phyloP scores from a whole-genome alignment of 2,113 vertebrate species.

The Hemichromis elongatus region DNA sequence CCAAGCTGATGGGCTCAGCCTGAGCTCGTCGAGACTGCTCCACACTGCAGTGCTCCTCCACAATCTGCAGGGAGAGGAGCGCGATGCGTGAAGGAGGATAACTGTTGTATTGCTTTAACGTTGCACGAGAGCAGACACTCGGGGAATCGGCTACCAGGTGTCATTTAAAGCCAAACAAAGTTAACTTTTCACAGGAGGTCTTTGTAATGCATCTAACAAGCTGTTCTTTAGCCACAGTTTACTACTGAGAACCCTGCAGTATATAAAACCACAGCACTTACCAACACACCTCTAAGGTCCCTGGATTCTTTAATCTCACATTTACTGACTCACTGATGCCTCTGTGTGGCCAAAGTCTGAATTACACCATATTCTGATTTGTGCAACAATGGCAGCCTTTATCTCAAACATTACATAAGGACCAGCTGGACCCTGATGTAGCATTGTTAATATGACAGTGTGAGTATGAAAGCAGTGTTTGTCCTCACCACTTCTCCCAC shows the following conservation, averaged over 20 bases:
- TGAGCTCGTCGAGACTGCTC: constrained; percentile 91
- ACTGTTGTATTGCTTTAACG: background rate
- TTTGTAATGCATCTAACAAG: background rate
- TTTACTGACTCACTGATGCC: background rate
- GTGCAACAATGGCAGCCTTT: background rate
- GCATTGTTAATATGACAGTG: background rate
- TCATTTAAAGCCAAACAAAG: background rate
- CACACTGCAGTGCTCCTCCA: constrained; percentile 93
- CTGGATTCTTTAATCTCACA: background rate
- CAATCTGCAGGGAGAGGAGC: constrained; percentile 72
- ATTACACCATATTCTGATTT: background rate
- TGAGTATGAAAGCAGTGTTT: background rate
- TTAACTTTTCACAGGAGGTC: accelerated
- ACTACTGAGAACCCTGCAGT: background rate
- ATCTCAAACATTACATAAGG: background rate
- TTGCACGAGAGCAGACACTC: background rate
- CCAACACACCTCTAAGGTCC: accelerated
- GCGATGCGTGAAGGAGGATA: background rate
- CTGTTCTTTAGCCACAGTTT: background rate
- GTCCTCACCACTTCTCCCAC: background rate
- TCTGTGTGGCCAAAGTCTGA: background rate
- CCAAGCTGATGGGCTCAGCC: constrained; percentile 95
- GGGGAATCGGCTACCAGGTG: background rate
- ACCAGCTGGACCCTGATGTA: background rate
- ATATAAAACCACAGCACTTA: background rate